These are phyloP conservation scores for Mantis religiosa DNA, from an alignment of 2,888 invertebrate species.

Conservation along the genomic window DNA sequence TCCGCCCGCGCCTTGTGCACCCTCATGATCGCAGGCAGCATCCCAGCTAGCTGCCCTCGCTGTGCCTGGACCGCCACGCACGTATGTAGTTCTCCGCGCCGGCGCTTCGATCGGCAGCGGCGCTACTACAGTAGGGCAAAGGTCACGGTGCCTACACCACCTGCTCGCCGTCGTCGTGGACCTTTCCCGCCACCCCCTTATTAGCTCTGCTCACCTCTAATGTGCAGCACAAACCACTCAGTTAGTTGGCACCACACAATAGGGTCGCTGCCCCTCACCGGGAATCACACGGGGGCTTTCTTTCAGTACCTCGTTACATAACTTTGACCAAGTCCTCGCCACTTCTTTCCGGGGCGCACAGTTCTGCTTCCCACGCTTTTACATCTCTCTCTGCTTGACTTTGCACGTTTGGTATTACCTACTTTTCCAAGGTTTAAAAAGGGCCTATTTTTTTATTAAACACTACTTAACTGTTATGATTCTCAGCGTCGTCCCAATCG, in stretches of 20 bases:
- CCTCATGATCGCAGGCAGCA: background rate
- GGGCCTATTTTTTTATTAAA: too few species aligned
- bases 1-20: background rate
- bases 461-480: too few species aligned
- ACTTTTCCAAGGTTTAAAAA: too few species aligned
- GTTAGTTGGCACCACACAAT: background rate
- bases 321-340: too few species aligned
- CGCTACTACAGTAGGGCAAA: conserved; percentile 17
- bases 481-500: too few species aligned
- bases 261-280: background rate
- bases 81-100: conserved; percentile 15
- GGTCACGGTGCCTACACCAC: conserved; percentile 2
- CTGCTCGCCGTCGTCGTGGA: background rate
- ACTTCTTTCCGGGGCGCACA: background rate
- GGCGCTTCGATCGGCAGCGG: conserved; percentile 25
- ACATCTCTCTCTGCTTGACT: background rate
- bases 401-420: too few species aligned
- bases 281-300: background rate
- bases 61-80: background rate
- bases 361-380: background rate
- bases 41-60: background rate
- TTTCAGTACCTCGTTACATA: background rate
- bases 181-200: background rate
- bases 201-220: background rate
- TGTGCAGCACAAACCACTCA: background rate